phyloP scores from a whole-genome alignment of 2,113 vertebrate species.

The Anoura caudifer region DNA sequence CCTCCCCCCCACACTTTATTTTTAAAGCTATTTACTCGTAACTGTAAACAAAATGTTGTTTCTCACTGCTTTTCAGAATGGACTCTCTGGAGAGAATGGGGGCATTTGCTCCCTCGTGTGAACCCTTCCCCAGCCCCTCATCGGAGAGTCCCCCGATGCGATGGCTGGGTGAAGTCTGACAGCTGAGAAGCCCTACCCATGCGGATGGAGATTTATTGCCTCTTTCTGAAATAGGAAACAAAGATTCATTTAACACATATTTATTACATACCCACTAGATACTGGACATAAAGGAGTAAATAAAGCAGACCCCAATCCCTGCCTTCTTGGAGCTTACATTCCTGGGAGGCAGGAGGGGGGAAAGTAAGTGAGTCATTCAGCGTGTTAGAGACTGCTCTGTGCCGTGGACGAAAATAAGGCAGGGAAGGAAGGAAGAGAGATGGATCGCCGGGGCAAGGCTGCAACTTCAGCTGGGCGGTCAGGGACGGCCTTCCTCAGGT shows the following conservation, averaged over 20 bases:
- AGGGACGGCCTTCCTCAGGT: neutral
- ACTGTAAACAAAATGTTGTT: neutral
- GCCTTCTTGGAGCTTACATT: neutral
- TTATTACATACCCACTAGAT: neutral
- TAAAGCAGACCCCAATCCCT: neutral
- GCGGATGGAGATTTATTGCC: neutral
- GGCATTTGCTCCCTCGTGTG: neutral
- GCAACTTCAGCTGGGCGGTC: neutral
- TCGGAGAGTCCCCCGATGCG: no score
- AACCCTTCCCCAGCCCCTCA: neutral
- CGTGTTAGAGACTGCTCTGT: neutral
- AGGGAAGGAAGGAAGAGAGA: neutral
- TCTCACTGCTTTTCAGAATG: neutral
- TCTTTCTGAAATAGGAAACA: neutral
- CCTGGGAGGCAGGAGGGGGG: neutral
- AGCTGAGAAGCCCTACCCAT: neutral
- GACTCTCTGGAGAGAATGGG: neutral
- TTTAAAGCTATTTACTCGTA: neutral
- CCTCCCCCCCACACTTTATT: neutral
- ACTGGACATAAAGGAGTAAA: neutral
- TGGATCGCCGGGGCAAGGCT: rapidly evolving
- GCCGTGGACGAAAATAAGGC: neutral
- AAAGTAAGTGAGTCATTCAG: neutral
- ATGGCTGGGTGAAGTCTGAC: neutral
- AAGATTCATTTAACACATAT: neutral